Evolutionary conservation across 1,140 invertebrate species (phyloP), one percentile per base, ranked within the genome.

Genomic region (Hypsibius dujardini): DNA sequence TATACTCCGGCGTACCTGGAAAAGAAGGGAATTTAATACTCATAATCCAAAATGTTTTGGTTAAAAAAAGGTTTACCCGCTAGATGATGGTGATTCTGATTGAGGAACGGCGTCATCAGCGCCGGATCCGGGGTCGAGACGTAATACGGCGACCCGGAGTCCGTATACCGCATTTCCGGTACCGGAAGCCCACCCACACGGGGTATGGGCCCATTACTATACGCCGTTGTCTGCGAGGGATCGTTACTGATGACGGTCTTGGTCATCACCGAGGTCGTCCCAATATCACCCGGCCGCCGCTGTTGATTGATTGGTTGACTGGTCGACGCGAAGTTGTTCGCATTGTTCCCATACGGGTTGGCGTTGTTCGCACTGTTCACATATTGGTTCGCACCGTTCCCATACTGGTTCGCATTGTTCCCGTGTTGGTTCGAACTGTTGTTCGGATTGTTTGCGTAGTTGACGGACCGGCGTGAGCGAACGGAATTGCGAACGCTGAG

Each of bases 1-100:
- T 67, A 42, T 67, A 67, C 45, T 67, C 62, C 12, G 62, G 62
- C 45, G 62, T 67, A 42, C 62, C 62, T 67, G 45, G 7, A 28
- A 28, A 28, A 28, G 28, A 28, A 28, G 28, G 28, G 28, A 28
- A 28, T 28, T 28, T 28, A 28, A 28, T 28, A 28, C 28, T 28
- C 28, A 28, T 28, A 28, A 28, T 28, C 28, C 28, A 28, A 28
- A 28, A 28, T 28, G 28, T 28, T 28, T 28, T 28, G 28, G 28
- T 28, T 28, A 28, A 28, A 28, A n/a, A 28, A 28, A 28, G 28
- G 28, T 28, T 28, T 28, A 28, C 28, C 28, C 28, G 28, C 28
- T 28, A 28, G 28, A 28, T 28, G 28, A 28, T 28, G 28, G 28
- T 28, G 28, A 28, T 28, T 28, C 42, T 67, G 62, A 42, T 67